phyloP scores from a whole-genome alignment of 2,113 vertebrate genomes.

The Baryphthengus martii region DNA sequence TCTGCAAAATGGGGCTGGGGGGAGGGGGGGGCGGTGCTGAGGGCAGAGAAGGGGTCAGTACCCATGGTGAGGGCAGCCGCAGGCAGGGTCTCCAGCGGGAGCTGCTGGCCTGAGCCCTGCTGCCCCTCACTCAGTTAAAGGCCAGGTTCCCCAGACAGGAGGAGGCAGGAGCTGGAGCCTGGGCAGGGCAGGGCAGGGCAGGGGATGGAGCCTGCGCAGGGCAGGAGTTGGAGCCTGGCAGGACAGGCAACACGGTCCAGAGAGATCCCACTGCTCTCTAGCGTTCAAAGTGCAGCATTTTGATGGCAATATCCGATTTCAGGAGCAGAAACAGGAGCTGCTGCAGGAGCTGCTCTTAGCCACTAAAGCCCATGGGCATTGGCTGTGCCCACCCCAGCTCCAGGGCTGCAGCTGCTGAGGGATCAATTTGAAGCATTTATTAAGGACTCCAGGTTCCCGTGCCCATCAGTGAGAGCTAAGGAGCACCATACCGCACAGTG shows the following conservation, averaged over 20 bases:
- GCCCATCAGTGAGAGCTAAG: neutral
- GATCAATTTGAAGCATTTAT: neutral
- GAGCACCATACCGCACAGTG: rapidly evolving
- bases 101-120: rapidly evolving
- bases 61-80: rapidly evolving
- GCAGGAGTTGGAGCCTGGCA: neutral
- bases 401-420: neutral
- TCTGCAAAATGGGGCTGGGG: neutral
- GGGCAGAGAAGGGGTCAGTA: neutral
- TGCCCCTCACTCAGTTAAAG: too few species aligned
- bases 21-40: too few species aligned
- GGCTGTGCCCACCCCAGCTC: neutral
- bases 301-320: neutral
- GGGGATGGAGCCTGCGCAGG: neutral
- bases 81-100: neutral
- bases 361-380: rapidly evolving
- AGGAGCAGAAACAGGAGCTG: rapidly evolving
- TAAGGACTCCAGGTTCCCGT: neutral
- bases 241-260: neutral
- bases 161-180: neutral
- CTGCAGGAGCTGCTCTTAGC: neutral
- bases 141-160: neutral
- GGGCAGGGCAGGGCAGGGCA: neutral
- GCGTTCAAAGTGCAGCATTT: neutral
- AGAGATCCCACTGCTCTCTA: neutral